Evolutionary conservation across 2,113 vertebrate species (phyloP).

Genomic region (Bos indicus): DNA sequence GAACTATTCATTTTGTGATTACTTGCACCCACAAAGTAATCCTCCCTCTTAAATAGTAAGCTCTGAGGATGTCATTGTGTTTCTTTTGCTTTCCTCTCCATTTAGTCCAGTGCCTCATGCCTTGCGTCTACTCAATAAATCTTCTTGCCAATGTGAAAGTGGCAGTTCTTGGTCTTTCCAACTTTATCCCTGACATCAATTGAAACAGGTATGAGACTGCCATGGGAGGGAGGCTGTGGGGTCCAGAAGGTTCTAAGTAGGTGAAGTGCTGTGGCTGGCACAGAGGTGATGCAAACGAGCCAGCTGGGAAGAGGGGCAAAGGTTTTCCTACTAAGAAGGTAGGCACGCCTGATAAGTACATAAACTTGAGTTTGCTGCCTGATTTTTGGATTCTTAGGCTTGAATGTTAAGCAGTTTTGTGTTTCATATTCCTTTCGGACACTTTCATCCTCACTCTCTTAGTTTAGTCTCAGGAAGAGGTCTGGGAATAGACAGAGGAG

Average conservation of each 20-base stretch:
- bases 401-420: not conserved
- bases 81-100: not conserved
- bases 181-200: not conserved
- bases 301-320: not conserved
- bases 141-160: not conserved
- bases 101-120: not conserved
- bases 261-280: not conserved
- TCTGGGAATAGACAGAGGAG: not conserved
- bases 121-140: not conserved
- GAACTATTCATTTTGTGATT: not conserved
- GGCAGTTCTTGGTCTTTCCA: constrained; percentile 13
- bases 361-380: not conserved
- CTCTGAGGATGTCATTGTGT: not conserved
- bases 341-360: not conserved
- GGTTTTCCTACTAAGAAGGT: not conserved
- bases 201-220: not conserved
- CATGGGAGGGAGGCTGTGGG: not conserved
- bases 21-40: not conserved
- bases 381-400: constrained; percentile 14
- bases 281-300: not conserved
- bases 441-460: not conserved
- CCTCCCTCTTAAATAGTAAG: not conserved
- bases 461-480: not conserved
- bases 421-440: not conserved
- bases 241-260: not conserved